phyloP scores from a whole-genome alignment of 1,140 invertebrate genomes.

The Sitodiplosis mosellana region DNA sequence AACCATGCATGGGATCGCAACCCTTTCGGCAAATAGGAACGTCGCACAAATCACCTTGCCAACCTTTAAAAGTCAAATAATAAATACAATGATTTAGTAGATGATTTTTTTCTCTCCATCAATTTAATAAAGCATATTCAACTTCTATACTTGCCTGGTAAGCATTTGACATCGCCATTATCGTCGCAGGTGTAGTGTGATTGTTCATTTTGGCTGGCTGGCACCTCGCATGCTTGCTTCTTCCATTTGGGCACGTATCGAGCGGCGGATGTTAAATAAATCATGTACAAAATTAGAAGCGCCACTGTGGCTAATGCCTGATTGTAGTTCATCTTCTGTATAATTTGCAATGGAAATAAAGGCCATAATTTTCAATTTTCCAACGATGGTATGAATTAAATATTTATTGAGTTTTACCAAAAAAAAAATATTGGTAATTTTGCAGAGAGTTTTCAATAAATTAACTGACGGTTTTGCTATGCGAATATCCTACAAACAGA shows the following conservation, averaged over 20 bases:
- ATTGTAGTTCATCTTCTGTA: no score
- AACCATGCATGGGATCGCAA: conserved; percentile 73
- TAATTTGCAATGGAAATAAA: no score
- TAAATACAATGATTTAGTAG: no score
- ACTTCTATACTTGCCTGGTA: conserved; percentile 35
- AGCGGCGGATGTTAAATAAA: conserved; percentile 11
- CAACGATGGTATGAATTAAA: no score
- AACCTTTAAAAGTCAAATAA: conserved; percentile 34
- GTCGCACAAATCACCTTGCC: conserved; percentile 85
- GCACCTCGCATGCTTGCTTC: conserved; percentile 64
- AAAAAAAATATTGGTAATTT: no score
- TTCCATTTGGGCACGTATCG: conserved; percentile 66
- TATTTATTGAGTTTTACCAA: no score
- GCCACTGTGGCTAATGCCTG: no score
- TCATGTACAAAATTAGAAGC: no score
- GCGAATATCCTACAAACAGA: no score
- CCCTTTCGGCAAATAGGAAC: conserved; percentile 77
- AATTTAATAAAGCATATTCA: conserved; percentile 9
- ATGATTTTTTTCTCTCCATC: not conserved
- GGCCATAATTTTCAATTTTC: no score
- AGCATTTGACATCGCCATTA: conserved; percentile 77
- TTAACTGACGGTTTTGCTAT: no score
- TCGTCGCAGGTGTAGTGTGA: conserved; percentile 86
- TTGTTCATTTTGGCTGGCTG: conserved; percentile 67
- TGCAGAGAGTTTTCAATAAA: no score